Base-by-base conservation (phyloP, 30 jellyfish, hydroid and myxozoan species). In the Rhopilema esculentum region DNA sequence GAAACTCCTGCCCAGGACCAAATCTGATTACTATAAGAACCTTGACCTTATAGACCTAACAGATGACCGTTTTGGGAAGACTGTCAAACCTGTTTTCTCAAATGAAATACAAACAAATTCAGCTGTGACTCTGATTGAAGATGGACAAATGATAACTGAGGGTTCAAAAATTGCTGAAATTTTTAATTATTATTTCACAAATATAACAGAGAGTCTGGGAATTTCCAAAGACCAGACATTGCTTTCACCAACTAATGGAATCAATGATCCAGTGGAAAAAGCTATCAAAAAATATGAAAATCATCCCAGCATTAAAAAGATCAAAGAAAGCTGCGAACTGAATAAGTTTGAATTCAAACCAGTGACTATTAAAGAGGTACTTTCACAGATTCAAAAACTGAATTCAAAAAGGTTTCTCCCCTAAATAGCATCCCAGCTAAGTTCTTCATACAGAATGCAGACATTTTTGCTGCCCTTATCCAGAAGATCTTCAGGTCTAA, bases 111-210 rank as follows among this genome's bases (percentile, higher is more conserved):
- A 66, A 68, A 67, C 69, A 24, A 23, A 67, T 51, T 25, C 80
- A 66, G 4, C 85, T 49, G 31, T 82, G 0, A 82, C 84, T 33
- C 63, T 82, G 73, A 29, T 82, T 70, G 91, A 70, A 82, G 48
- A 24, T 79, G 70, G 23, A 22, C 28, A 30, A 67, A 24, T 82
- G 76, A 49, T 66, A 16, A 66, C 83, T n/a, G 75, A 72, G 25
- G 93, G 61, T 52, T 23, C 27, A 12, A 82, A 72, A 12, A 72
- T 84, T 84, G 86, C 93, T 48, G 81, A 73, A 28, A 72, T 84
- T 21, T 72, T 84, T 73, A 84, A 84, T 80, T 22, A 69, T 66
- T 50, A 27, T 49, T 70, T 84, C 84, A 51, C 80, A 29, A 84
- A 71, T 63, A 52, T 71, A 27, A 84, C 93, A 0, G 75, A 67